Percentiles rank a stretch among this genome's conserved stretches.
These are phyloP conservation scores for Psammodynastes pulverulentus DNA, from an alignment of 2,113 vertebrate genomes.

Conservation along the genomic window DNA sequence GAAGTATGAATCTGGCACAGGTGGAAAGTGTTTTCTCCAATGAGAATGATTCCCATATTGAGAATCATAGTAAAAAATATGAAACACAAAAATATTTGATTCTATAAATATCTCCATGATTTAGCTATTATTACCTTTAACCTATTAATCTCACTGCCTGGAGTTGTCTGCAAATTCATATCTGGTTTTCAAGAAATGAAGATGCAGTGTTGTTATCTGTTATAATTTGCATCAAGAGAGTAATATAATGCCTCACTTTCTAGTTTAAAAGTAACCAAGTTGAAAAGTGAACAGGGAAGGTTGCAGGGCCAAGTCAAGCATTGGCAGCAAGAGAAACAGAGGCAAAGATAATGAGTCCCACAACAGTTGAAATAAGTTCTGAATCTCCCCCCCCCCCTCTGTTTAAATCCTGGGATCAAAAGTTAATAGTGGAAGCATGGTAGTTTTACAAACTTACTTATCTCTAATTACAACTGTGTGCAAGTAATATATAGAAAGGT, in stretches of 20 bases:
- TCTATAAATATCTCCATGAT: not conserved
- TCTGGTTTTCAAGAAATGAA: not conserved
- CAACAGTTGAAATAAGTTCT: constrained; percentile 19
- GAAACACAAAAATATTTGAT: not conserved
- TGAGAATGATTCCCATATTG: no score
- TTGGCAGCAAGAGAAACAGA: constrained; percentile 27
- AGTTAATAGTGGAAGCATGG: constrained; percentile 52
- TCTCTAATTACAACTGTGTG: constrained; percentile 19
- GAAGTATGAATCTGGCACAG: not conserved
- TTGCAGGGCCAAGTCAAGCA: constrained; percentile 24
- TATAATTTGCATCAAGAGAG: not conserved
- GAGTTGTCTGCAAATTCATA: not conserved
- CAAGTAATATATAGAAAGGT: not conserved
- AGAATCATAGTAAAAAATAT: not conserved
- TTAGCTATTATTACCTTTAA: not conserved
- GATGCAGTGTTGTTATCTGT: fast-evolving
- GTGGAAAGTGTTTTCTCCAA: not conserved
- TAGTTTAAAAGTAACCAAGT: not conserved
- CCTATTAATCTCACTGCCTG: constrained; percentile 4
- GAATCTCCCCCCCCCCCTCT: constrained; percentile 15
- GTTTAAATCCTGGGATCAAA: constrained; percentile 36
- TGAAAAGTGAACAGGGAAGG: constrained; percentile 23
- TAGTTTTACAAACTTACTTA: constrained; percentile 33
- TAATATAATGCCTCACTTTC: not conserved
- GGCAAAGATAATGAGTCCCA: constrained; percentile 23